Evolutionary conservation across 2,797 vertebrate species (phyloP).

Genomic region (Diplodus sargus): DNA sequence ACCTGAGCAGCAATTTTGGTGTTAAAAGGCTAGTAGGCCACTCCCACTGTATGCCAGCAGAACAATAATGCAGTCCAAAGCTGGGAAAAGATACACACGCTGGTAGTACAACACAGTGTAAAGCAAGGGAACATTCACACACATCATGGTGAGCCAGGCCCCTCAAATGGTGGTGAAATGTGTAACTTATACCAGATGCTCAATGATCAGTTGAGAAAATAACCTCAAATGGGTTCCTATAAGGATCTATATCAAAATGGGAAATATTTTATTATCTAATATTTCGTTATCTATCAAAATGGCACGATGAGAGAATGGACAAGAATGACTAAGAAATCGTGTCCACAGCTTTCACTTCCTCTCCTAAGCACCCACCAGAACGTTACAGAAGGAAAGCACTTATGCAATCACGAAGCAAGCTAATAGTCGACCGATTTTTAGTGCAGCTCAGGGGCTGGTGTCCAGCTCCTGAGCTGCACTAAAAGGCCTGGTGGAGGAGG

Average conservation of each 20-base stretch:
- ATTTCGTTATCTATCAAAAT: neutral
- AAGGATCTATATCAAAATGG: conserved; percentile 2
- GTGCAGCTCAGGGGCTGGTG: neutral
- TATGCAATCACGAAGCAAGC: conserved; percentile 42
- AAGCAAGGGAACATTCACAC: neutral
- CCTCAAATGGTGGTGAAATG: conserved; percentile 73
- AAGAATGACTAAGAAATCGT: neutral
- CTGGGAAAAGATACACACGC: conserved; percentile 25
- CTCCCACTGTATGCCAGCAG: conserved; percentile 33
- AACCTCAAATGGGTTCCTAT: neutral
- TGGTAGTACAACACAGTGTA: conserved; percentile 32
- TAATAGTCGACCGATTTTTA: neutral
- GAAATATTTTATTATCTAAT: neutral
- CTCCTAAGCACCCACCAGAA: conserved; percentile 3
- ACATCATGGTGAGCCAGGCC: conserved; percentile 72
- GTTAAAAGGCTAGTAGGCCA: conserved; percentile 20
- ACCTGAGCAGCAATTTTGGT: conserved; percentile 30
- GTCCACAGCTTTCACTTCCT: conserved; percentile 13
- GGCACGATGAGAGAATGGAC: neutral
- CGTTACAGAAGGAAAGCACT: neutral
- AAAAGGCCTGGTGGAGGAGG: conserved; percentile 9
- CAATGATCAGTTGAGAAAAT: conserved; percentile 36
- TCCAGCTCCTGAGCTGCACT: neutral
- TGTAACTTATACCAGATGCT: conserved; percentile 56
- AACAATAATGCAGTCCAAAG: conserved; percentile 32